Base-by-base conservation (phyloP, 1,140 invertebrate species). In the Melitaea cinxia region DNA sequence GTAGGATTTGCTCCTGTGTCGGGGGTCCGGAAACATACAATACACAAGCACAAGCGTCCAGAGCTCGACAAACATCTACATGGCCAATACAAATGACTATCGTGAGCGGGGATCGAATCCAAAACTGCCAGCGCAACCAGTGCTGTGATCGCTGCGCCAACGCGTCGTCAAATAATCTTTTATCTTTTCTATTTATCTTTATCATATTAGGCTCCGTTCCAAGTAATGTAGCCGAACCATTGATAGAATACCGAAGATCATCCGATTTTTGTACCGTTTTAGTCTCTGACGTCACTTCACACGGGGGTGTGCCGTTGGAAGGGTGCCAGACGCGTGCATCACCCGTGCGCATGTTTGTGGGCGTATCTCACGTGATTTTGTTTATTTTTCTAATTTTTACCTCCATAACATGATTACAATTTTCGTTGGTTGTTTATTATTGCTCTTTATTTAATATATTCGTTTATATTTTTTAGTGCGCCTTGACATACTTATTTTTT, bases 301-400 rank as follows among this genome's bases (percentile, higher is more conserved):
- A 24, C 12, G 61, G 59, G 65, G 65, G 72, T 68, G 72, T 73
- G 72, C 58, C 66, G 30, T 70, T 72, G 60, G 57, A 67, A 49
- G 42, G 14, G 14, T 14, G 57, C 65, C 55, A 26, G 23, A 17
- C 15, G 15, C 39, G 17, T 45, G 35, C 10, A 35, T 35, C 33
- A 39, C 52, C 64, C 54, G 47, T 52, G 66, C 58, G 68, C 45
- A 65, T 53, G 17, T 53, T 12, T 49, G 64, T 54, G 12, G 57
- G 64, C 21, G 50, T 37, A n/a, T 19, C 17, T 59, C 64, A 66
- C 64, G 39, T 66, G 64, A 53, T 59, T 30, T 15, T 45, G n/a
- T 45, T 57, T 57, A 6, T 15, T 9, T 7, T 17, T 45, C n/a
- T 35, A 54, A 19, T 37, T 23, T 12, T 53, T 35, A 24, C 10